A percentile compares a stretch with the other conserved stretches of the same genome.
These are phyloP conservation scores for Gopherus evgoodei DNA, from an alignment of 2,113 vertebrate genomes.

Conservation along the genomic window DNA sequence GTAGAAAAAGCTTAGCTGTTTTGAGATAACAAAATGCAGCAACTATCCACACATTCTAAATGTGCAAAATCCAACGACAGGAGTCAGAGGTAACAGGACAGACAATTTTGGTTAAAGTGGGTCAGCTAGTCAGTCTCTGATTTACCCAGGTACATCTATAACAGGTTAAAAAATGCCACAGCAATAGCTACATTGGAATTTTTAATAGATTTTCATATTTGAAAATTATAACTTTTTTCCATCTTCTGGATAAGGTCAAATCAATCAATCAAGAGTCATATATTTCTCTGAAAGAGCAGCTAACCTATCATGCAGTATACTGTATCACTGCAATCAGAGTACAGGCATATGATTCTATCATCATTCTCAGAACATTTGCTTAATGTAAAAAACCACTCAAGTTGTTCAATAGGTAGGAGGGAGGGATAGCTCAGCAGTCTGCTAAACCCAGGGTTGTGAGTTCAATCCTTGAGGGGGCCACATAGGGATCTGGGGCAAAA, in stretches of 20 bases:
- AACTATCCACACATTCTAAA: accelerated
- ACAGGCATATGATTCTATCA: background rate
- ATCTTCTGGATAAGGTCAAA: background rate
- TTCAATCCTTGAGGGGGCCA: too few relatives aligned
- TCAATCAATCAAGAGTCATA: background rate
- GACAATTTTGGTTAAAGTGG: background rate
- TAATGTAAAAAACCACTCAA: background rate
- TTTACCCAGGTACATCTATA: background rate
- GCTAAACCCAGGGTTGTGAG: too few relatives aligned
- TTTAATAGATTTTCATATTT: background rate
- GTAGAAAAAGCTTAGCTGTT: background rate
- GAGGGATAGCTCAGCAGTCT: too few relatives aligned
- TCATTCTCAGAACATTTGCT: background rate
- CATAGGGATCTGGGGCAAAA: too few relatives aligned
- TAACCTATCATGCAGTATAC: accelerated
- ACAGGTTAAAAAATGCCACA: background rate
- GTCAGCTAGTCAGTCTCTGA: background rate
- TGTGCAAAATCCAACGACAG: accelerated
- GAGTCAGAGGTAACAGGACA: background rate
- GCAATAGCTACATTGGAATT: background rate
- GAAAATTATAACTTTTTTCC: background rate
- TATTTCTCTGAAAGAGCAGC: background rate
- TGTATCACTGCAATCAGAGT: accelerated
- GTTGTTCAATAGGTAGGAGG: background rate
- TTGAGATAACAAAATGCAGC: background rate